Base-by-base conservation (phyloP, 1,140 invertebrate species). In the Bacillus rossius region DNA sequence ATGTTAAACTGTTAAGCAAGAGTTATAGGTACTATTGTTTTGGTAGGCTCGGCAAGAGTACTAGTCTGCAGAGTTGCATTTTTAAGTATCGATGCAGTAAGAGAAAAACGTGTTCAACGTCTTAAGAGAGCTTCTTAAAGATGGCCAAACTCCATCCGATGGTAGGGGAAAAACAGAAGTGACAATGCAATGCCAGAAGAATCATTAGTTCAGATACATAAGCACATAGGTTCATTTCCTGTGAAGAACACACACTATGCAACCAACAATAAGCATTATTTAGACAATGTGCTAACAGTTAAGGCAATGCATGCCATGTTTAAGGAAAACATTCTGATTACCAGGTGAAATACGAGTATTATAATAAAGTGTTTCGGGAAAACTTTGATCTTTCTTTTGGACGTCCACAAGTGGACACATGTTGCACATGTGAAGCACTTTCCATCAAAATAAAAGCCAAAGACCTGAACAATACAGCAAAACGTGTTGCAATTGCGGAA, bases 141-240 rank as follows among this genome's bases (percentile, higher is more conserved):
- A 34, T 34, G 29, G 29, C 29, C 4, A 34, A 34, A 34, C 29
- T 4, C 29, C 29, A 34, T 7, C 29, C 29, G 29, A 34, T 10
- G 26, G 16, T 23, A 23, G 25, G 47, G 47, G 25, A 25, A 22
- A n/a, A 25, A 25, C 47, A 50, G 25, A 22, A 50, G 25, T 22
- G 25, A 17, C 22, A 19, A 23, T 50, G 47, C 47, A 23, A 19
- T 50, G 5, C 47, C 47, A 50, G 14, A 10, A 50, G 19, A 50
- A 23, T 23, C 22, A 22, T 17, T 50, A 50, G 25, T 22, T 2
- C 8, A 19, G 29, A 25, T 50, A 50, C 47, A 50, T 50, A 23
- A 50, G 13, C 47, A 50, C 47, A 50, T 50, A 50, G 16, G 19
- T 23, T 50, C 47, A 50, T 50, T 50, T 25, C 47, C 47, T 50